Percentiles rank a stretch among this genome's conserved stretches.
Evolutionary conservation across 2,797 vertebrate genomes (phyloP).

Genomic region (Pipistrellus kuhlii): DNA sequence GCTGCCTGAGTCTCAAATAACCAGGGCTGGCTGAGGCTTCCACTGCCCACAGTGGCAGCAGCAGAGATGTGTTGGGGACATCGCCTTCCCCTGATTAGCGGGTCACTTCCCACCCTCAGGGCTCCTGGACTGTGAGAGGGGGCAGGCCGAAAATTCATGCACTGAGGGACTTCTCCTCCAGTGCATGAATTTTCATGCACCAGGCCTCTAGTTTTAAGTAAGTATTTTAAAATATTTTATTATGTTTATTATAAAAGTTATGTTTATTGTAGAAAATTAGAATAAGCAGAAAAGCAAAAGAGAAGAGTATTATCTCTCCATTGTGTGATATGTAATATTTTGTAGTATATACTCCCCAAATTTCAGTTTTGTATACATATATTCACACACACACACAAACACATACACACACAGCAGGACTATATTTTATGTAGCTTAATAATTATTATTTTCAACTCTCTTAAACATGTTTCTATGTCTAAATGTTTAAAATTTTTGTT

Average conservation of each 20-base stretch:
- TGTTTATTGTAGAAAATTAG: background rate
- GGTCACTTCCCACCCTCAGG: no score
- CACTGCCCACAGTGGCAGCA: no score
- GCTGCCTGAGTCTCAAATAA: no score
- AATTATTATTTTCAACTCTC: background rate
- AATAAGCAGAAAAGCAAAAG: constrained; percentile 5
- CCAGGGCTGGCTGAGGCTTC: no score
- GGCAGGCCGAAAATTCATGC: no score
- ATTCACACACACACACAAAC: background rate
- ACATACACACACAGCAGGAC: no score
- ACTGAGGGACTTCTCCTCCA: no score
- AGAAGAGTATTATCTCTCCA: background rate
- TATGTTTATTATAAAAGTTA: background rate
- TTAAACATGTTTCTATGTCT: background rate
- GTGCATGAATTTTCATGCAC: no score
- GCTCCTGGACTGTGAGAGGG: no score
- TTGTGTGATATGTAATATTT: background rate
- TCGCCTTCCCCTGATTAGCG: no score
- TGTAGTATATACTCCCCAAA: background rate
- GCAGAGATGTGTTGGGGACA: no score
- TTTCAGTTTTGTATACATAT: background rate
- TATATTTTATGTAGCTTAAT: constrained; percentile 8
- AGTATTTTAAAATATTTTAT: background rate
- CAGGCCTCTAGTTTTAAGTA: background rate
- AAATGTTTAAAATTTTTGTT: constrained; percentile 15